These are phyloP conservation scores for Philypnodon macrostomus DNA, from an alignment of 2,797 vertebrate species.

Conservation along the genomic window DNA sequence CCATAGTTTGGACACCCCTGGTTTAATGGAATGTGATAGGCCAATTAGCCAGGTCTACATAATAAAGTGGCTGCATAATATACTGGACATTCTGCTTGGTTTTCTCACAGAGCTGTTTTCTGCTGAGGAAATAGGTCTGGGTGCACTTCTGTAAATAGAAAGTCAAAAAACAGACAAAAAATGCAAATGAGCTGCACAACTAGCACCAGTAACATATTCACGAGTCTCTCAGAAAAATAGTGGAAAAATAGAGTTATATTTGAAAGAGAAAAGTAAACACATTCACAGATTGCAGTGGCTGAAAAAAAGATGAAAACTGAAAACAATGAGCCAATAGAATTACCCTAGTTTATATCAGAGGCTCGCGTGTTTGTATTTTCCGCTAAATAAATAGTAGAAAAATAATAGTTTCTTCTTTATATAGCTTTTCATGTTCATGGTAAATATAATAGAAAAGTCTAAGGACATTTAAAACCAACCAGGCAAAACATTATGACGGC, in stretches of 20 bases:
- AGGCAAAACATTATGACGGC: too few relatives aligned
- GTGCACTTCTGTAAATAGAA: constrained; percentile 1
- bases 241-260: constrained; percentile 1
- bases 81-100: neutral
- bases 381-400: constrained; percentile 99
- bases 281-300: constrained; percentile 8
- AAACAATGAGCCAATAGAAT: constrained; percentile 24
- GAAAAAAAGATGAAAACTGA: neutral
- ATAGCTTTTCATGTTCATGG: constrained; percentile 52
- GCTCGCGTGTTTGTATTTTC: constrained; percentile 48
- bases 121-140: neutral
- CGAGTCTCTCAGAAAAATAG: neutral
- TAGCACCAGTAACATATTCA: neutral
- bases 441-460: constrained; percentile 47
- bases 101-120: neutral
- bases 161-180: constrained; percentile 5
- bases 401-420: constrained; percentile 87
- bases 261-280: constrained; percentile 16
- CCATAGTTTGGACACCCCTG: too few relatives aligned
- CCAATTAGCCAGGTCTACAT: too few relatives aligned
- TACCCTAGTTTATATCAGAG: constrained; percentile 21
- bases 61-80: too few relatives aligned
- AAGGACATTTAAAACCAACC: constrained; percentile 44
- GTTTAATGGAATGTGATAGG: too few relatives aligned
- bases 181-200: constrained; percentile 13